phyloP scores from a whole-genome alignment of 2,797 vertebrate species.

The Meda fulgida region DNA sequence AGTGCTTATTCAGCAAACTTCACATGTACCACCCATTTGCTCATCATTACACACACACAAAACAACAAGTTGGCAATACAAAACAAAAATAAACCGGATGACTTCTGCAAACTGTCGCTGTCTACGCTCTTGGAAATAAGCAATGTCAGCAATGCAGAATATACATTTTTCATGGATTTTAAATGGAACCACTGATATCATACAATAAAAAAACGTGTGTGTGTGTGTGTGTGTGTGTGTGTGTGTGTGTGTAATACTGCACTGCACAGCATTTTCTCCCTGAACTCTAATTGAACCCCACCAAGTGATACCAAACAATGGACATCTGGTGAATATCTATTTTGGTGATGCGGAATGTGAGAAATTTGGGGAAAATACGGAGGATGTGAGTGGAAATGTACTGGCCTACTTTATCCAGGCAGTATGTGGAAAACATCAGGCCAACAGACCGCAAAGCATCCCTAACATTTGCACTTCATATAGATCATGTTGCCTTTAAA shows the following conservation, averaged over 20 bases:
- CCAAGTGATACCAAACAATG: constrained; percentile 20
- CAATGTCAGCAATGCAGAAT: not conserved
- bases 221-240: too few species aligned
- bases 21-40: constrained; percentile 55
- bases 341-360: not conserved
- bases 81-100: not conserved
- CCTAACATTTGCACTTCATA: constrained; percentile 10
- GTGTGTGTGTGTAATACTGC: not conserved
- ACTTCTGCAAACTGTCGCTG: constrained; percentile 10
- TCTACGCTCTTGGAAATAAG: not conserved
- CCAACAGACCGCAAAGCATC: constrained; percentile 40
- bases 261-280: not conserved
- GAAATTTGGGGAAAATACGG: constrained; percentile 7
- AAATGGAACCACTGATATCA: not conserved
- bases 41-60: constrained; percentile 39
- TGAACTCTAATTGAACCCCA: constrained; percentile 35
- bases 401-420: constrained; percentile 47
- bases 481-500: constrained; percentile 26
- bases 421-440: constrained; percentile 45
- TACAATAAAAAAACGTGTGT: too few species aligned
- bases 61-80: constrained; percentile 24
- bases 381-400: constrained; percentile 46
- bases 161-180: not conserved
- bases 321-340: not conserved
- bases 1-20: constrained; percentile 75